Conservation (phyloP, 1,140 invertebrate genomes). For the Drosophila sp. region DNA sequence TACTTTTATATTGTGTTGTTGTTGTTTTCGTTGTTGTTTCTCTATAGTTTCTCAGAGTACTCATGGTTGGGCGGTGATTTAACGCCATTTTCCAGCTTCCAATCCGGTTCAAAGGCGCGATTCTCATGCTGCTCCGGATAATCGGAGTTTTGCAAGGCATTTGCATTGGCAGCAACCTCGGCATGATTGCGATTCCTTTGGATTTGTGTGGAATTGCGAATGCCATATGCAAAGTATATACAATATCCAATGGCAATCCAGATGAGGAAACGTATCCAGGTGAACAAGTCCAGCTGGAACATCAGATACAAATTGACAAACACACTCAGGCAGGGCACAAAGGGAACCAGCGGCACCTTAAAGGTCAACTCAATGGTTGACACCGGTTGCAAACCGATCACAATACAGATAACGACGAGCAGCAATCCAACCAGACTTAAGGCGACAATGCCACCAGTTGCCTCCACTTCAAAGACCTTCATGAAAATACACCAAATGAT, state of each 20-base stretch:
- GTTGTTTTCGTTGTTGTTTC: no score
- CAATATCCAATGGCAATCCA: slow-evolving; percentile 91
- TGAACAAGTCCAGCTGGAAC: slow-evolving; percentile 92
- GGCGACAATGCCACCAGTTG: slow-evolving; percentile 53
- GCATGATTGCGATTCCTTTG: slow-evolving; percentile 60
- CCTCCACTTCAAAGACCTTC: slow-evolving; percentile 46
- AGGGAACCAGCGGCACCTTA: slow-evolving; percentile 93
- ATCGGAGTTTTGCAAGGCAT: slow-evolving; percentile 43
- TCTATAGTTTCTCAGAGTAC: slow-evolving; percentile 66
- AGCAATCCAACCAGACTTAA: slow-evolving; percentile 63
- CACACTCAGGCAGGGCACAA: slow-evolving; percentile 93
- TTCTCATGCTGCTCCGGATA: slow-evolving; percentile 66
- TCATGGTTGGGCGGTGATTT: slow-evolving; percentile 24
- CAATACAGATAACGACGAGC: slow-evolving; percentile 67
- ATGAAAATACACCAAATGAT: slow-evolving; percentile 69
- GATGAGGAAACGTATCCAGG: slow-evolving; percentile 93
- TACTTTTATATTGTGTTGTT: no score
- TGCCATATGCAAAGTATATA: slow-evolving; percentile 87
- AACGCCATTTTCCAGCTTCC: slow-evolving; percentile 60
- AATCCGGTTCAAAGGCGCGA: slow-evolving; percentile 74
- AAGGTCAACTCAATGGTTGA: slow-evolving; percentile 80
- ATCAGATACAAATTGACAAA: slow-evolving; percentile 95
- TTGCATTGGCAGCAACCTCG: slow-evolving; percentile 59
- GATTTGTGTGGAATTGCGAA: slow-evolving; percentile 85
- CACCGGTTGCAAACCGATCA: slow-evolving; percentile 76